Base-by-base conservation (phyloP, 2,888 invertebrate species). In the Agrochola circellaris region DNA sequence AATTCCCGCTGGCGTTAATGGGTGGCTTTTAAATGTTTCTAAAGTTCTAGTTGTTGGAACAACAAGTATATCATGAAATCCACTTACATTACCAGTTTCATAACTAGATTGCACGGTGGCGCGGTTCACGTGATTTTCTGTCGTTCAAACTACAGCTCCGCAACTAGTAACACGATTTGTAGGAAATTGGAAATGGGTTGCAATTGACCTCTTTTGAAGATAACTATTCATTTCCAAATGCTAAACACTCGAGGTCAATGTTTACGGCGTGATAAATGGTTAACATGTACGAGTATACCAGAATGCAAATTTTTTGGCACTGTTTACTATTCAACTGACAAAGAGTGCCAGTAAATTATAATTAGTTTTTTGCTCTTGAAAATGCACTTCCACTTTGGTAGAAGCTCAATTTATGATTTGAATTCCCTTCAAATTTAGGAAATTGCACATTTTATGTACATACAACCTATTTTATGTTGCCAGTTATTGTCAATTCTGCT, bases 171-270 rank as follows among this genome's bases (percentile, higher is more conserved):
- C 67, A 71, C 4, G 68, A 74, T 83, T 74, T 74, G 45, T 60
- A 58, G 82, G 58, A 78, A 78, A 81, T 82, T 65, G 71, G 45
- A 54, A 58, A 71, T 77, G 15, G 77, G 17, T 77, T 71, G 60
- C 30, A 62, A 67, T 67, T 70, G 70, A 82, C 62, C 62, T 67
- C n/a, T 64, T 67, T 66, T 17, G 15, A 30, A 48, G 11, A 34
- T 67, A 56, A 13, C 34, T 42, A 20, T 17, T 23, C 30, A 83
- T 56, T 83, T 56, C 15, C 9, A 45, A 60, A 23, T 17, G 20
- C 13, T 30, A 42, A 73, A 34, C 58, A 58, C 30, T 45, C 34
- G 17, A 54, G 15, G 20, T 26, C 26, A 26, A 26, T 65, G 42
- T 58, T 68, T 58, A 13, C n/a, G 13, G 38, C 15, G 26, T 64